A percentile compares a stretch with the other conserved stretches of the same genome.
phyloP scores from a whole-genome alignment of 37 sponge, comb jelly and placozoan species.

The Eunapius fragilis region DNA sequence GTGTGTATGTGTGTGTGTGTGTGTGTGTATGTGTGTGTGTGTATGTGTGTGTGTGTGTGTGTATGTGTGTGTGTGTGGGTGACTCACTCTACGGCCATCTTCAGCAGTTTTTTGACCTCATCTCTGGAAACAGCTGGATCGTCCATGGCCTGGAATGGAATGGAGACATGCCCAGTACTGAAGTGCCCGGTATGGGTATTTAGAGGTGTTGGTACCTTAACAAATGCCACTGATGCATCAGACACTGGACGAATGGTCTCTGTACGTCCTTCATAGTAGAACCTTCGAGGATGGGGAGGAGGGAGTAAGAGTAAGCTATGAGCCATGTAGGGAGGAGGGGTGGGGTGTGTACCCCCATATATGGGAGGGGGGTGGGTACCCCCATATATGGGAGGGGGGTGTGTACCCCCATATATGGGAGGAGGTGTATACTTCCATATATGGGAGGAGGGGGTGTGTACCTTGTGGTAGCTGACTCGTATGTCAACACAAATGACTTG shows the following conservation, averaged over 20 bases:
- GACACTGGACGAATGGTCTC: constrained; percentile 91
- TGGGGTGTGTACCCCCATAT: background rate
- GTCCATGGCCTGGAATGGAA: constrained; percentile 35
- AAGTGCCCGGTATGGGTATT: background rate
- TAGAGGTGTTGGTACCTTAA: constrained; percentile 18
- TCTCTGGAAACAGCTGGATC: constrained; percentile 36
- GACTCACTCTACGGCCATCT: constrained; percentile 58
- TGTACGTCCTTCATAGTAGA: constrained; percentile 82
- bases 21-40: no score
- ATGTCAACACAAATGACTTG: constrained; percentile 69
- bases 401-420: background rate
- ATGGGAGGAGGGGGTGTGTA: background rate
- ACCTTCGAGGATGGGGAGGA: constrained; percentile 19
- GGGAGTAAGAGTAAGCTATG: no score
- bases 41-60: constrained; percentile 29
- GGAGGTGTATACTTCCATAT: background rate
- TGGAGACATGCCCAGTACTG: background rate
- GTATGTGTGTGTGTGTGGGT: background rate
- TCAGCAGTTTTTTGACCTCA: constrained; percentile 41
- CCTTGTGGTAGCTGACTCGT: constrained; percentile 86
- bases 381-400: no score
- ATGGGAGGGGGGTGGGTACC: background rate
- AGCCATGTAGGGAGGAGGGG: no score
- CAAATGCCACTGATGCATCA: constrained; percentile 55
- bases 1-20: no score